Percentiles rank a stretch among this genome's conserved stretches.
Conservation (phyloP, 2,888 invertebrate species). For the Creontiades dilutus region DNA sequence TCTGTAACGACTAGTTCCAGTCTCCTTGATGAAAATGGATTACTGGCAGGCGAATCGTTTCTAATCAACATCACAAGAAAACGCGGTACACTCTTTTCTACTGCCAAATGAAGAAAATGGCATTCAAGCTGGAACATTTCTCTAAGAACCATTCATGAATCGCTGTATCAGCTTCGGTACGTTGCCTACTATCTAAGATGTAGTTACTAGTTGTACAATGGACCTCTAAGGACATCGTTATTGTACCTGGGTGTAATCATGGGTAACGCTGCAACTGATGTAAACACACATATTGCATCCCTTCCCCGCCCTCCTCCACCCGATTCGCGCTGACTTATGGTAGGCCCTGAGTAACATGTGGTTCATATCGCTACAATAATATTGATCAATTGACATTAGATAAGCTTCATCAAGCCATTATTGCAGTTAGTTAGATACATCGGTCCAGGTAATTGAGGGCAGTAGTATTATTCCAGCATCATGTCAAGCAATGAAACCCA, state of each 20-base stretch:
- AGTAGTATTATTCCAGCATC: background rate
- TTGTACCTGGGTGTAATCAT: background rate
- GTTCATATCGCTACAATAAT: slow-evolving; percentile 55
- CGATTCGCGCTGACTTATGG: slow-evolving; percentile 10
- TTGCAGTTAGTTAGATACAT: slow-evolving; percentile 40
- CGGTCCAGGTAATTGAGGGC: background rate
- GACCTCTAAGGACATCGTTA: background rate
- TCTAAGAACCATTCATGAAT: no score
- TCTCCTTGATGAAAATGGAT: no score
- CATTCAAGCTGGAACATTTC: no score
- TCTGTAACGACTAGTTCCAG: no score
- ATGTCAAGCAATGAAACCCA: no score
- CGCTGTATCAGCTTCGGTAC: no score
- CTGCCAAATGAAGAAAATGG: no score
- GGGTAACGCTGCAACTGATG: background rate
- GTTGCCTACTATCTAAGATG: no score
- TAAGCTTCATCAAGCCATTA: slow-evolving; percentile 55
- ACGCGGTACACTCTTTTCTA: no score
- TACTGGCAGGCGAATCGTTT: no score
- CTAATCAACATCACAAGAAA: no score
- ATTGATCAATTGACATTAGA: slow-evolving; percentile 52
- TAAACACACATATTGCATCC: background rate
- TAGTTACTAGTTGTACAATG: background rate
- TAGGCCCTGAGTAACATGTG: background rate
- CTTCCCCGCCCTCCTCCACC: background rate